These are phyloP conservation scores for Labeo catla DNA, from an alignment of 2,113 vertebrate species.

Conservation along the genomic window DNA sequence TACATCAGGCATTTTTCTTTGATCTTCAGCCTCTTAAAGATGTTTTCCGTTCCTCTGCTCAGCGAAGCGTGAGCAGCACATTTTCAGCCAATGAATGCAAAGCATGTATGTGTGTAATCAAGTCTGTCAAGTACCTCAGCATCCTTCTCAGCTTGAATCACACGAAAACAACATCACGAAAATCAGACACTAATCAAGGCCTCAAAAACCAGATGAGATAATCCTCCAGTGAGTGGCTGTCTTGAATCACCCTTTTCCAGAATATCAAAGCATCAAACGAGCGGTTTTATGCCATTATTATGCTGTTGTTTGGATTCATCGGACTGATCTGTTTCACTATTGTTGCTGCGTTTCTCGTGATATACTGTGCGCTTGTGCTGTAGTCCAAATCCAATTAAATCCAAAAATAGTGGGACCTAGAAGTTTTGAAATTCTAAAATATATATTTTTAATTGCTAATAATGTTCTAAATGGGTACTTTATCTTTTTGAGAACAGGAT, in stretches of 20 bases:
- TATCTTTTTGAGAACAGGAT: not conserved
- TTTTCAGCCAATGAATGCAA: conserved; percentile 29
- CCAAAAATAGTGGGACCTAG: too few species aligned
- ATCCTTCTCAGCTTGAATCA: conserved; percentile 29
- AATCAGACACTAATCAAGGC: conserved; percentile 52
- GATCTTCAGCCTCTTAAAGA: conserved; percentile 5
- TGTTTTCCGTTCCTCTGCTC: conserved; percentile 16
- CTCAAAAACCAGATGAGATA: conserved; percentile 44
- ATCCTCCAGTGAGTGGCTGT: conserved; percentile 32
- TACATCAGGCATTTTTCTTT: conserved; percentile 11
- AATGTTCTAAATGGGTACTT: not conserved
- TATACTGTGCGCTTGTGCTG: not conserved
- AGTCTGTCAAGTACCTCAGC: conserved; percentile 29
- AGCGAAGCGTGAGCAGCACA: not conserved
- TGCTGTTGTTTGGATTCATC: not conserved
- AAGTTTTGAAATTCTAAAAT: too few species aligned
- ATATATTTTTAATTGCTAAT: too few species aligned
- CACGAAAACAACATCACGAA: conserved; percentile 34
- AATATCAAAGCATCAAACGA: conserved; percentile 7
- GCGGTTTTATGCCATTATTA: not conserved
- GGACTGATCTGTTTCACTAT: not conserved
- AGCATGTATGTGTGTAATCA: conserved; percentile 38
- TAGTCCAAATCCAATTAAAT: too few species aligned
- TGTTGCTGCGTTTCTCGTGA: not conserved
- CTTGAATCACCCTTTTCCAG: conserved; percentile 36